These are phyloP conservation scores for Callimico goeldii DNA, from an alignment of 2,797 vertebrate genomes.

Conservation along the genomic window DNA sequence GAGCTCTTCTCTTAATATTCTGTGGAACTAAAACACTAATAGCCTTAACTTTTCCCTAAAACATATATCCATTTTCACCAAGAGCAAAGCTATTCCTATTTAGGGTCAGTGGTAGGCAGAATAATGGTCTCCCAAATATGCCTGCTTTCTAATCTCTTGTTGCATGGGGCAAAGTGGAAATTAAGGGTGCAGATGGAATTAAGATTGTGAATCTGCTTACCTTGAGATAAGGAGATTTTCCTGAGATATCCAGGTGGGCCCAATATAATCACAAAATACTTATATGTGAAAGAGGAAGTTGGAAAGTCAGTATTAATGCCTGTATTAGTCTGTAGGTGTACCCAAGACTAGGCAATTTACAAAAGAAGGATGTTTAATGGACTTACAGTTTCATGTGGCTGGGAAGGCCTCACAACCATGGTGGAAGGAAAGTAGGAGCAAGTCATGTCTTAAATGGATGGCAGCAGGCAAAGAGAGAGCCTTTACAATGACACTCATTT, in stretches of 20 bases:
- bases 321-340: no score
- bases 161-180: neutral
- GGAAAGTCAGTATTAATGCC: neutral
- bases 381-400: no score
- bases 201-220: neutral
- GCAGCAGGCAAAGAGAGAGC: no score
- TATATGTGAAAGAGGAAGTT: neutral
- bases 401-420: no score
- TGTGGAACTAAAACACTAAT: neutral
- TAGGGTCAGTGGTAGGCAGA: neutral
- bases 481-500: no score
- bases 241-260: neutral
- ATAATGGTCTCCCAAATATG: neutral
- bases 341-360: no score
- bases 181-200: neutral
- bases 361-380: no score
- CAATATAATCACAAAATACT: neutral
- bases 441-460: no score
- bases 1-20: neutral
- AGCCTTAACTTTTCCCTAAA: neutral
- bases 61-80: neutral
- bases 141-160: neutral
- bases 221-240: neutral
- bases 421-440: no score
- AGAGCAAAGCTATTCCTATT: neutral